Conservation (phyloP, 1,140 invertebrate genomes). For the Drosophila prosaltans region DNA sequence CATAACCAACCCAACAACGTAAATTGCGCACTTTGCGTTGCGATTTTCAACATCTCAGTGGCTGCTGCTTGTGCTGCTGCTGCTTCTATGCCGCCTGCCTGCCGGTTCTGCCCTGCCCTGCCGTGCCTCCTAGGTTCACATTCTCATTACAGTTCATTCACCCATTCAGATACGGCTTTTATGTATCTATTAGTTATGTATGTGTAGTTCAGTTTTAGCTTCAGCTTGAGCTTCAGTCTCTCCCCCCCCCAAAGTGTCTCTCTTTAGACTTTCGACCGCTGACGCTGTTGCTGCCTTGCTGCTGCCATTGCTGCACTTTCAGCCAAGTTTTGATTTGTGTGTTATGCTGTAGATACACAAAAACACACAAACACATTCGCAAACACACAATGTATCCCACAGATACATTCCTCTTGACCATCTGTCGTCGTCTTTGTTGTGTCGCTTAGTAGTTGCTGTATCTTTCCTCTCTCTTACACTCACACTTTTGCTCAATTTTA, state of each 20-base stretch:
- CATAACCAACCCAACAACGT: conserved; percentile 41
- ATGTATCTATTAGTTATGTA: conserved; percentile 81
- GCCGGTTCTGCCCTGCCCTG: conserved; percentile 8
- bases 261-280: conserved; percentile 8
- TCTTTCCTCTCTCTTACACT: not conserved
- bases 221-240: conserved; percentile 27
- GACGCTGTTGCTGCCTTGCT: conserved; percentile 28
- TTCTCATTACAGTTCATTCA: conserved; percentile 82
- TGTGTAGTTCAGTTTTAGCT: conserved; percentile 50
- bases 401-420: conserved; percentile 61
- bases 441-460: conserved; percentile 22
- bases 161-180: conserved; percentile 78
- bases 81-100: conserved; percentile 23
- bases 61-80: conserved; percentile 26
- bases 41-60: conserved; percentile 72
- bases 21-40: conserved; percentile 75
- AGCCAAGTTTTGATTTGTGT: conserved; percentile 78
- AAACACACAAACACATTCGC: conserved; percentile 26
- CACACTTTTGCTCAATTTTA: not conserved
- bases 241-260: not conserved
- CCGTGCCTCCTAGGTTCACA: conserved; percentile 68
- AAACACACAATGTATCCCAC: conserved; percentile 32
- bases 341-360: conserved; percentile 60
- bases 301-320: conserved; percentile 44
- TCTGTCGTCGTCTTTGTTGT: conserved; percentile 47